Evolutionary conservation across 1,140 invertebrate species (phyloP).

Genomic region (Drosophila pseudoobscura): DNA sequence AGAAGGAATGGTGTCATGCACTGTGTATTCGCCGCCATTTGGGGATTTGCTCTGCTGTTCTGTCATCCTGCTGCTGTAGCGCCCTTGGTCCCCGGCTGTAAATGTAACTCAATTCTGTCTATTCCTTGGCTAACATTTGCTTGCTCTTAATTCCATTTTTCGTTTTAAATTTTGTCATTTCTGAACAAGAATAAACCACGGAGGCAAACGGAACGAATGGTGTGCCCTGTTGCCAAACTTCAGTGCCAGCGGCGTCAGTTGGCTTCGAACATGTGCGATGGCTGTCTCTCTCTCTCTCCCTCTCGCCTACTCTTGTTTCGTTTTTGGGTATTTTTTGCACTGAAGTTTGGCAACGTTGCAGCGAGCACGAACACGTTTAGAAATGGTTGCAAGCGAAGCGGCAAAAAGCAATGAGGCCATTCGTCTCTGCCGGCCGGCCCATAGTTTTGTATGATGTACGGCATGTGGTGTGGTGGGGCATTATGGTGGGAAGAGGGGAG

Average conservation of each 20-base stretch:
- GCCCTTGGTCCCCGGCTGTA: too few species aligned
- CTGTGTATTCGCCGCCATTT: not conserved
- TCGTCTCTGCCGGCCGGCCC: constrained; percentile 58
- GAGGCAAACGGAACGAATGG: not conserved
- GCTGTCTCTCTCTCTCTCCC: not conserved
- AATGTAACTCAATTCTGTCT: not conserved
- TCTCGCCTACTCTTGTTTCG: not conserved
- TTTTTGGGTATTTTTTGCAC: constrained; percentile 20
- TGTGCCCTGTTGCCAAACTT: constrained; percentile 7
- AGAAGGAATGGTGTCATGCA: not conserved
- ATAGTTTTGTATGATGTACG: too few species aligned
- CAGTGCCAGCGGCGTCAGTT: constrained; percentile 21
- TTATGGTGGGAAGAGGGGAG: constrained; percentile 7
- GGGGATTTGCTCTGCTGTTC: too few species aligned
- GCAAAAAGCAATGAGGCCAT: constrained; percentile 50
- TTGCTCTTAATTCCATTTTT: too few species aligned
- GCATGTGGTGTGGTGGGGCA: too few species aligned
- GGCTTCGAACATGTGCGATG: constrained; percentile 20
- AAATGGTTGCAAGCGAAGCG: constrained; percentile 54
- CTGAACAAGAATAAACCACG: not conserved
- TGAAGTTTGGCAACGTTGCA: constrained; percentile 62
- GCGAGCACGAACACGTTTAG: constrained; percentile 28
- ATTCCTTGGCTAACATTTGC: not conserved
- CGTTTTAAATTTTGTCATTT: not conserved
- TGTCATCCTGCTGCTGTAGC: not conserved